A percentile compares a stretch with the other conserved stretches of the same genome.
phyloP scores from a whole-genome alignment of 2,888 invertebrate genomes.

The Peribatodes rhomboidaria region DNA sequence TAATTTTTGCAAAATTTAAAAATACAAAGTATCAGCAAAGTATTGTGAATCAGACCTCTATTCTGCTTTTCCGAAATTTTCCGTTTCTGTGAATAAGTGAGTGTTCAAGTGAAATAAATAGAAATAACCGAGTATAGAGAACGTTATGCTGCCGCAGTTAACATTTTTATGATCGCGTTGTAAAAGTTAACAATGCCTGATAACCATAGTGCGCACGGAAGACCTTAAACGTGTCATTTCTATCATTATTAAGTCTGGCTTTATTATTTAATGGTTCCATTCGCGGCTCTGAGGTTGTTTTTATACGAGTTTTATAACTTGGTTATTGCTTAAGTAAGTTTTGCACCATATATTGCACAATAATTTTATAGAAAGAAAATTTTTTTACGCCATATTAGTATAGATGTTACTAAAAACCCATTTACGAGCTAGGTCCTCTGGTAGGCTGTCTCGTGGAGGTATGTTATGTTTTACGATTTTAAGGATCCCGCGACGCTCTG shows the following conservation, averaged over 20 bases:
- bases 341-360: too few species aligned
- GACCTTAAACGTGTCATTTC: constrained; percentile 5
- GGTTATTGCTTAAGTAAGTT: too few species aligned
- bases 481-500: too few species aligned
- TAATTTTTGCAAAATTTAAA: too few species aligned
- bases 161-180: constrained; percentile 50
- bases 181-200: constrained; percentile 53
- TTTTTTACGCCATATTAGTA: too few species aligned
- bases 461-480: too few species aligned
- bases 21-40: too few species aligned
- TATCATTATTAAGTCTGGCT: constrained; percentile 4
- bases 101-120: constrained; percentile 51
- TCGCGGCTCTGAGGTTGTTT: neutral
- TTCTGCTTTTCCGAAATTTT: neutral
- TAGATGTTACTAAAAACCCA: too few species aligned
- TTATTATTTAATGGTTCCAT: constrained; percentile 6
- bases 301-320: neutral
- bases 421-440: too few species aligned
- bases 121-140: constrained; percentile 41
- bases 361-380: too few species aligned
- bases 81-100: constrained; percentile 33
- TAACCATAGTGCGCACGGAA: constrained; percentile 10
- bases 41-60: too few species aligned
- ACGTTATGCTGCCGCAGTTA: constrained; percentile 44
- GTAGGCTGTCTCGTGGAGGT: too few species aligned